Percentiles rank a stretch among this genome's conserved stretches.
phyloP scores from a whole-genome alignment of 2,888 invertebrate genomes.

The Ochropleura plecta region DNA sequence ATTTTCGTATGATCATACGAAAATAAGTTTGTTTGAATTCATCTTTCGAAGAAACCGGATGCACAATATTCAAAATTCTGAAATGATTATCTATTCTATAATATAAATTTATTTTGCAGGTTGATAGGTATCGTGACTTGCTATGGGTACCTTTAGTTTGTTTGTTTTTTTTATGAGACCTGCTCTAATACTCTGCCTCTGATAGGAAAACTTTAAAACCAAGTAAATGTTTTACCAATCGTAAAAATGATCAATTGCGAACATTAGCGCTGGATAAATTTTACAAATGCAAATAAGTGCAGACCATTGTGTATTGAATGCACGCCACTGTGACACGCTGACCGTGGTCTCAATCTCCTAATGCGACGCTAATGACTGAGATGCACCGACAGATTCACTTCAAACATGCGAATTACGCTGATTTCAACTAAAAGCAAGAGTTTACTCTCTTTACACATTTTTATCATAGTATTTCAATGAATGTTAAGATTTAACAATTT shows the following conservation, averaged over 20 bases:
- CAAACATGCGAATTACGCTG: constrained; percentile 29
- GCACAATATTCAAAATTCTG: neutral
- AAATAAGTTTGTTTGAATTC: neutral
- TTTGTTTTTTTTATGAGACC: neutral
- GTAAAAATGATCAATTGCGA: neutral
- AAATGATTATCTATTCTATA: neutral
- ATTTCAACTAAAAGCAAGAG: neutral
- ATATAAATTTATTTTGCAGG: neutral
- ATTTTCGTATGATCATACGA: neutral
- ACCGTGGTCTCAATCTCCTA: constrained; percentile 75
- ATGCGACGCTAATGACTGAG: constrained; percentile 43
- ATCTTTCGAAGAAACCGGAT: neutral
- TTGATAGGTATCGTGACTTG: neutral
- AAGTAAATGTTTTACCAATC: neutral
- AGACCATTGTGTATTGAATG: constrained; percentile 58
- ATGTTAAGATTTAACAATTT: neutral
- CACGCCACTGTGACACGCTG: constrained; percentile 74
- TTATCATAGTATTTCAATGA: neutral
- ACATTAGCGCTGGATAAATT: neutral
- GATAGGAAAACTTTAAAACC: neutral
- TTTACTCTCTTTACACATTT: too few relatives aligned
- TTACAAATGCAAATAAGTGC: constrained; percentile 49
- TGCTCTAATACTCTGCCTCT: too few relatives aligned
- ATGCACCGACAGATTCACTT: constrained; percentile 21
- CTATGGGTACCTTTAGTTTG: neutral